phyloP scores from a whole-genome alignment of 2,113 vertebrate genomes.

The Oostethus manadensis region DNA sequence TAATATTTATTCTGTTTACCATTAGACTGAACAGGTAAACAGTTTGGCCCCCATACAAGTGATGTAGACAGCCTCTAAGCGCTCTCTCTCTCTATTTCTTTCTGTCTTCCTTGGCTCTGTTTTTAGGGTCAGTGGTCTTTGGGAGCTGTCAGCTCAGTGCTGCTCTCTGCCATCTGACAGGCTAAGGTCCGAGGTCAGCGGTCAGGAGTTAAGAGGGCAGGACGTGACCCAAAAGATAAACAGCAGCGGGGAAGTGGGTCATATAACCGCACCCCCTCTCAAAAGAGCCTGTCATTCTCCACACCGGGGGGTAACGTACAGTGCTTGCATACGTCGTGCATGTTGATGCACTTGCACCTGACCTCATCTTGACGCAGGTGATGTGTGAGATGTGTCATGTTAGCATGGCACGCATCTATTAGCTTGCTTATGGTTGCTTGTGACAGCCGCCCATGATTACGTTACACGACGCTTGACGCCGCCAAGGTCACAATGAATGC shows the following conservation, averaged over 20 bases:
- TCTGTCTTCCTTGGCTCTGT: not conserved
- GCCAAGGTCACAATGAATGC: conserved; percentile 58
- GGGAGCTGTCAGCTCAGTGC: conserved; percentile 68
- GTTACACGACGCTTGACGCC: conserved; percentile 50
- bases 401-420: conserved; percentile 45
- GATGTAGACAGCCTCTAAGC: conserved; percentile 41
- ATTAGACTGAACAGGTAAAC: conserved; percentile 36
- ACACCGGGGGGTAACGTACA: conserved; percentile 48
- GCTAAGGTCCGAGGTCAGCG: conserved; percentile 51
- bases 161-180: conserved; percentile 57
- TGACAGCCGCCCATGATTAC: conserved; percentile 43
- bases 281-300: conserved; percentile 66
- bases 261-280: conserved; percentile 18
- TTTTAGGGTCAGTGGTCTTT: conserved; percentile 62
- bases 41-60: conserved; percentile 18
- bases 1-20: conserved; percentile 18
- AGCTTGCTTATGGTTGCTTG: conserved; percentile 48
- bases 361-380: conserved; percentile 4
- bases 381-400: conserved; percentile 45
- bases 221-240: conserved; percentile 63
- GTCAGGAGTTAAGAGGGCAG: conserved; percentile 56
- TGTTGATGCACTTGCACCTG: conserved; percentile 10
- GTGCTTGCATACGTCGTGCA: conserved; percentile 28
- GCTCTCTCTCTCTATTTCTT: conserved; percentile 16
- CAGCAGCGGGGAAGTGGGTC: conserved; percentile 55